Conservation (phyloP, 2,113 vertebrate species). For the Pipra filicauda region DNA sequence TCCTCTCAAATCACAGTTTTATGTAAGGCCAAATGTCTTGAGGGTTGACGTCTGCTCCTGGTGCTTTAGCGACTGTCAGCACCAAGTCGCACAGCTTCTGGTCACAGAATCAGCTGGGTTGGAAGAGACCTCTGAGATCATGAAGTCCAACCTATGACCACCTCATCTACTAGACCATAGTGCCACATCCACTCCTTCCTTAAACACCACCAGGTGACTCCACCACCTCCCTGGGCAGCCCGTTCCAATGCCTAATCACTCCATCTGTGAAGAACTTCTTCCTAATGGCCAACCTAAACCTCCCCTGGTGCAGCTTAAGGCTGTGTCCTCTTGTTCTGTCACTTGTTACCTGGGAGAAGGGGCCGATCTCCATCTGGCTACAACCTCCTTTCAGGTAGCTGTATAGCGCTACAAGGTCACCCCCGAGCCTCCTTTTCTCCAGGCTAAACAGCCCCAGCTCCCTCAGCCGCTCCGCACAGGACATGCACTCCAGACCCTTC, state of each 20-base stretch:
- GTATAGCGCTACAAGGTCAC: background rate
- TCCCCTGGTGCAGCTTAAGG: background rate
- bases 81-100: fast-evolving
- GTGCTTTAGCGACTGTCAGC: background rate
- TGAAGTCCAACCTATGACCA: background rate
- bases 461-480: background rate
- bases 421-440: background rate
- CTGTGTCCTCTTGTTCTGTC: background rate
- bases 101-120: fast-evolving
- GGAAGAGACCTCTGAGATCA: background rate
- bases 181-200: background rate
- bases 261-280: background rate
- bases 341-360: background rate
- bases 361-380: background rate
- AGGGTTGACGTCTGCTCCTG: fast-evolving
- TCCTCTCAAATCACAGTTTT: background rate
- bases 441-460: background rate
- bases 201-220: background rate
- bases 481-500: background rate
- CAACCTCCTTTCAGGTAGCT: background rate
- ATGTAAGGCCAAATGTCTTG: fast-evolving
- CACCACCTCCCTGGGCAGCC: background rate
- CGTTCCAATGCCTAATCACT: background rate
- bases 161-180: fast-evolving
- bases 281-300: background rate